Evolutionary conservation across 1,140 invertebrate species (phyloP), one percentile per base, ranked within the genome.

Genomic region (Caenorhabditis elegans): DNA sequence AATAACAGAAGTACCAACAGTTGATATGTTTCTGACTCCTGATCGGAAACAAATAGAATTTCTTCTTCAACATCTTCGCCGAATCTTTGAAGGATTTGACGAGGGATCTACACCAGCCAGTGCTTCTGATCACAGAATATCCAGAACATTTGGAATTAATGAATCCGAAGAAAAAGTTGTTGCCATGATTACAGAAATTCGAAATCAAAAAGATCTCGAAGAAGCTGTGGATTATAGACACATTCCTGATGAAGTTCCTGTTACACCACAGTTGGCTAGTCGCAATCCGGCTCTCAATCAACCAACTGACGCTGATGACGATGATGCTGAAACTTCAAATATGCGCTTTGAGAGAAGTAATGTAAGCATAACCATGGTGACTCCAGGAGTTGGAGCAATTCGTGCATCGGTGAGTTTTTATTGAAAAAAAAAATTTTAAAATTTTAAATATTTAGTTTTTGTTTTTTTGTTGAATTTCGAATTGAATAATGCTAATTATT

Each of bases 141-240:
- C 75, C n/a, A 55, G 49, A n/a, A 78, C 51, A 46, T 46, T 48
- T 65, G 51, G 24, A 39, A 51, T 78, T 0, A 78, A 26, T 15
- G 49, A 49, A 53, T 43, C 55, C 1, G 78, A 79, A 48, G 31
- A 79, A 26, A 39, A 65, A 65, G 78, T 79, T 4, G 55, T 79
- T 13, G 55, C 51, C 8, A 43, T 43, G 55, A 65, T 79, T 22
- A 39, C 51, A 17, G 36, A 55, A 39, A n/a, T 79, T 17, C n/a
- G 55, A 4, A 55, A 79, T 15, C n/a, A 65, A 60, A 48, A 55
- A 15, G 78, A 79, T 43, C 34, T 55, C 11, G 78, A 79, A 79
- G 55, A 39, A 8, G 78, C 78, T 17, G 78, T 79, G 3, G 78
- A 79, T 24, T 79, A 79, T 22, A 65, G n/a, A 0, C 26, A 79